A percentile compares a stretch with the other conserved stretches of the same genome.
Conservation (phyloP, 1,140 invertebrate species). For the Pseudomyrmex gracilis region DNA sequence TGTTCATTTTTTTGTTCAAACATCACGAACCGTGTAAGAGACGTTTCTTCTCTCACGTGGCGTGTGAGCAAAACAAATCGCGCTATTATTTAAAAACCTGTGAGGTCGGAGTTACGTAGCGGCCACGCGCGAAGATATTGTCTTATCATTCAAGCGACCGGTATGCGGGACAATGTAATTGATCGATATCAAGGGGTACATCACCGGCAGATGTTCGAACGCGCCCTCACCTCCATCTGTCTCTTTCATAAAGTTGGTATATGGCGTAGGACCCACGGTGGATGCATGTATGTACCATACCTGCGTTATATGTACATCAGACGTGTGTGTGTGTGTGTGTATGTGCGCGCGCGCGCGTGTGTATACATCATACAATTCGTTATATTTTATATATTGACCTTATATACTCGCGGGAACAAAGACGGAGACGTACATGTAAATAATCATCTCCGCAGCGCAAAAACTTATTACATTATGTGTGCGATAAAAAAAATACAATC, state of each 20-base stretch:
- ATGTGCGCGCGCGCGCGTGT: no score
- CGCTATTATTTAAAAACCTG: slow-evolving; percentile 9
- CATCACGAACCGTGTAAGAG: background rate
- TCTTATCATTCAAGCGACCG: slow-evolving; percentile 40
- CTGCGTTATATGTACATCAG: slow-evolving; percentile 14
- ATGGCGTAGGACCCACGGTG: slow-evolving; percentile 25
- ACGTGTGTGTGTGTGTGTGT: background rate
- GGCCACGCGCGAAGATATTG: slow-evolving; percentile 29
- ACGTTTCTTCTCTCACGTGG: background rate
- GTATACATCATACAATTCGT: background rate
- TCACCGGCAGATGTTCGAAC: slow-evolving; percentile 79
- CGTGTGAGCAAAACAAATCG: background rate
- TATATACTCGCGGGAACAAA: background rate
- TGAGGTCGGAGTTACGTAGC: background rate
- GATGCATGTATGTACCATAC: slow-evolving; percentile 46
- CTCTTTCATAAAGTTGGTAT: slow-evolving; percentile 73
- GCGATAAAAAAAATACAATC: background rate
- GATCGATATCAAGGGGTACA: slow-evolving; percentile 79
- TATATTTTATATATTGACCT: background rate
- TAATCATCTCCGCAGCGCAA: background rate
- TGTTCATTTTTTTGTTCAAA: background rate
- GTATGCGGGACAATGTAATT: slow-evolving; percentile 71
- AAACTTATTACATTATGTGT: background rate
- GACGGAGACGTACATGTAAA: background rate
- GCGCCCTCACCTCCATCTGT: slow-evolving; percentile 77